Evolutionary conservation across 2,888 invertebrate genomes (phyloP).

Genomic region (Malthinus flaveolus): DNA sequence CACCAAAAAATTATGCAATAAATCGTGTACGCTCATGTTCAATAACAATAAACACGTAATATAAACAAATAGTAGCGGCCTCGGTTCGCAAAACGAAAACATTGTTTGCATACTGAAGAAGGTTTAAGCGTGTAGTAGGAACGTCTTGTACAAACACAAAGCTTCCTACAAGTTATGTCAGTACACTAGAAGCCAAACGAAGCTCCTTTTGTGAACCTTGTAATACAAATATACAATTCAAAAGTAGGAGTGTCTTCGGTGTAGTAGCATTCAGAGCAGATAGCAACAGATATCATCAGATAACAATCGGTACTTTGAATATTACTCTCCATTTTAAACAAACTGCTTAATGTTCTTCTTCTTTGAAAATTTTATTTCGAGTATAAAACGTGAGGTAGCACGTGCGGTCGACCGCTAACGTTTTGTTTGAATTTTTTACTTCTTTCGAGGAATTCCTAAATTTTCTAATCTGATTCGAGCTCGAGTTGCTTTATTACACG

Average conservation of each 20-base stretch:
- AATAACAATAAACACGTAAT: background rate
- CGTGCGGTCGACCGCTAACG: conserved; percentile 7
- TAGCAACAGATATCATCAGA: conserved; percentile 35
- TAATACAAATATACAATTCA: conserved; percentile 35
- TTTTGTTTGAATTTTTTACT: too few species aligned
- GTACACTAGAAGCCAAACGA: conserved; percentile 26
- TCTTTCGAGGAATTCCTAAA: too few species aligned
- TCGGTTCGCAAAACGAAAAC: conserved; percentile 25
- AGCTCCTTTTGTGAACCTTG: conserved; percentile 27
- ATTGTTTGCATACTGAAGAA: conserved; percentile 33
- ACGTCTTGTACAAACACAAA: conserved; percentile 32
- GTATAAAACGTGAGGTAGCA: conserved; percentile 15
- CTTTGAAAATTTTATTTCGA: conserved; percentile 14
- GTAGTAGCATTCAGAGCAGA: conserved; percentile 34
- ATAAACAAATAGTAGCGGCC: conserved; percentile 24
- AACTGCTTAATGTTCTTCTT: conserved; percentile 19
- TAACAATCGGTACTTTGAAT: conserved; percentile 36
- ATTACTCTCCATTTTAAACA: conserved; percentile 23
- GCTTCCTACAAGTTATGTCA: conserved; percentile 29
- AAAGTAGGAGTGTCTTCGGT: conserved; percentile 27
- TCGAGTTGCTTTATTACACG: too few species aligned
- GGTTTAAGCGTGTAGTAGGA: conserved; percentile 23
- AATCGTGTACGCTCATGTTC: background rate
- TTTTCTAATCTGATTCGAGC: too few species aligned
- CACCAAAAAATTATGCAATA: conserved; percentile 11